phyloP scores from a whole-genome alignment of 2,888 invertebrate genomes.

The Ceraclea dissimilis region DNA sequence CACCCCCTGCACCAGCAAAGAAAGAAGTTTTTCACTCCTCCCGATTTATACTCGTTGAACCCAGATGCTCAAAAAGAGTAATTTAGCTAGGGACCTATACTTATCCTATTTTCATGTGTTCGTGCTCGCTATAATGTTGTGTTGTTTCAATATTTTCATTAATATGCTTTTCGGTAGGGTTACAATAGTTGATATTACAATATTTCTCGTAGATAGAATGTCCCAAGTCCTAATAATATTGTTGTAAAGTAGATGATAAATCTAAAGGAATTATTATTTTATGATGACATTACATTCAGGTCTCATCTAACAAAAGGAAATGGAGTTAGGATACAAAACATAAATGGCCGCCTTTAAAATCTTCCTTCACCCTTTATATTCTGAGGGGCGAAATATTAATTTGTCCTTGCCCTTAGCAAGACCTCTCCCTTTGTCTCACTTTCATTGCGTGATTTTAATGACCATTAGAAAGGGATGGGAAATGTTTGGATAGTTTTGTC shows the following conservation, averaged over 20 bases:
- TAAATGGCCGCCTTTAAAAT: conserved; percentile 20
- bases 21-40: too few relatives aligned
- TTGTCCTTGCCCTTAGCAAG: conserved; percentile 20
- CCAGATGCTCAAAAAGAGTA: too few relatives aligned
- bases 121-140: too few relatives aligned
- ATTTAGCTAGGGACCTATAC: too few relatives aligned
- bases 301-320: conserved; percentile 7
- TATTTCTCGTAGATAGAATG: too few relatives aligned
- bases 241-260: not conserved
- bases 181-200: too few relatives aligned
- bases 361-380: conserved; percentile 18
- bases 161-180: too few relatives aligned
- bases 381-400: conserved; percentile 18
- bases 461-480: conserved; percentile 12
- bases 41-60: too few relatives aligned
- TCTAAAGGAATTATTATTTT: not conserved
- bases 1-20: too few relatives aligned
- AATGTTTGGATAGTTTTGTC: conserved; percentile 7
- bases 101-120: too few relatives aligned
- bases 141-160: too few relatives aligned
- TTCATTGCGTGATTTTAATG: not conserved
- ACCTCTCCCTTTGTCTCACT: conserved; percentile 12
- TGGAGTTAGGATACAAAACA: conserved; percentile 16
- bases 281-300: not conserved
- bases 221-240: not conserved